Conservation (phyloP, 2,888 invertebrate species). For the Melitaea athalia region DNA sequence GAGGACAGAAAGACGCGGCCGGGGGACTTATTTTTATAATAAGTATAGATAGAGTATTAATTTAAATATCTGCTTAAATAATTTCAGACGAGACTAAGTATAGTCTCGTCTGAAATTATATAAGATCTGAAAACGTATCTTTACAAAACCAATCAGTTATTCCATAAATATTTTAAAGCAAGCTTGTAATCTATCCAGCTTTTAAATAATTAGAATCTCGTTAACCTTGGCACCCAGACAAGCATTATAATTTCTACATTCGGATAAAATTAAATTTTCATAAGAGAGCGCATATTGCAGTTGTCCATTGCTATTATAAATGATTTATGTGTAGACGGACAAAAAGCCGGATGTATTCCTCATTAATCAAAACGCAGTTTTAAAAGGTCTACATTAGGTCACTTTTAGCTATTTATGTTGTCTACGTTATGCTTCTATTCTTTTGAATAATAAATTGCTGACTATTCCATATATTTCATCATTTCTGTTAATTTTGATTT, state of each 20-base stretch:
- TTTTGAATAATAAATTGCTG: too few relatives aligned
- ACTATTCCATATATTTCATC: too few relatives aligned
- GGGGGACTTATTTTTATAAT: too few relatives aligned
- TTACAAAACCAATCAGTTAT: slow-evolving; percentile 9
- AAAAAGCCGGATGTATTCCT: slow-evolving; percentile 28
- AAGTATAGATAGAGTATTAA: too few relatives aligned
- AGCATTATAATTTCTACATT: slow-evolving; percentile 24
- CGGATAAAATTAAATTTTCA: slow-evolving; percentile 24
- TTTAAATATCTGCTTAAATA: too few relatives aligned
- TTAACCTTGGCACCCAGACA: slow-evolving; percentile 10
- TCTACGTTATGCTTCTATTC: not conserved
- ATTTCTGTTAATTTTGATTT: too few relatives aligned
- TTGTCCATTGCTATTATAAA: slow-evolving; percentile 17
- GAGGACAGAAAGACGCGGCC: too few relatives aligned
- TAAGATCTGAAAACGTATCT: slow-evolving; percentile 9
- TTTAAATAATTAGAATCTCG: slow-evolving; percentile 17
- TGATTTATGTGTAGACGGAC: slow-evolving; percentile 30
- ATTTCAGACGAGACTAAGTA: too few relatives aligned
- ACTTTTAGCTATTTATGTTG: not conserved
- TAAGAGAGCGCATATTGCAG: slow-evolving; percentile 14
- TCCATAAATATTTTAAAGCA: slow-evolving; percentile 26
- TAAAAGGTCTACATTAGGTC: slow-evolving; percentile 21
- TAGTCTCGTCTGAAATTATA: too few relatives aligned
- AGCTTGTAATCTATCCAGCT: slow-evolving; percentile 4
- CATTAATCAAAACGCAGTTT: slow-evolving; percentile 33